A percentile compares a stretch with the other conserved stretches of the same genome.
Evolutionary conservation across 1,140 invertebrate species (phyloP).

Genomic region (Neodiprion virginianus): DNA sequence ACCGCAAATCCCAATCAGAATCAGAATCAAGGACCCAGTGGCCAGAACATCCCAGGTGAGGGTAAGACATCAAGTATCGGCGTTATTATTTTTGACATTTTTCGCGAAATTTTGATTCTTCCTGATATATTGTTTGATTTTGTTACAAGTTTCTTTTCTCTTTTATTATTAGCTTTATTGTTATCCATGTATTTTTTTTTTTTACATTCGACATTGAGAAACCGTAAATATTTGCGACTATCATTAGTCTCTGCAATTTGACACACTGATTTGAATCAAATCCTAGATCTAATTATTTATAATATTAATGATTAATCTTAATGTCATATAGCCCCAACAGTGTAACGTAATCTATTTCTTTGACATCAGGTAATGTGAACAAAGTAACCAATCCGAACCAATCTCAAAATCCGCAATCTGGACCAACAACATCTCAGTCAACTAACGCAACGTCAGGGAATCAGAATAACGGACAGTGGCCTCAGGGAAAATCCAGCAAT

Average conservation of each 20-base stretch:
- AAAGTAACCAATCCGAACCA: constrained; percentile 57
- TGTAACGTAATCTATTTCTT: constrained; percentile 17
- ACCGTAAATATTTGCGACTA: too few species aligned
- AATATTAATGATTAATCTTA: too few species aligned
- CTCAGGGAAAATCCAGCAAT: constrained; percentile 59
- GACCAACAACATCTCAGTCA: constrained; percentile 55
- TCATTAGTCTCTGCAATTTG: too few species aligned
- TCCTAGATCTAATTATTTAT: too few species aligned
- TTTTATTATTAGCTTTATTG: constrained; percentile 10
- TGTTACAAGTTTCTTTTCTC: constrained; percentile 8
- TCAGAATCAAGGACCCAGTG: constrained; percentile 54
- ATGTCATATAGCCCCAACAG: too few species aligned
- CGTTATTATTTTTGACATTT: constrained; percentile 9
- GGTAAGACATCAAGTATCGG: constrained; percentile 15
- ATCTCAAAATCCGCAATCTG: constrained; percentile 56
- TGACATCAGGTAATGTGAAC: constrained; percentile 47
- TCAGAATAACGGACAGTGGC: constrained; percentile 56
- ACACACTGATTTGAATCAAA: too few species aligned
- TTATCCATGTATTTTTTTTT: constrained; percentile 12
- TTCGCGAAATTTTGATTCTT: neutral
- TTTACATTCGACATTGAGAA: neutral
- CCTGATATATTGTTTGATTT: neutral
- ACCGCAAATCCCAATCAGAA: constrained; percentile 56
- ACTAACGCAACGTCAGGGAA: constrained; percentile 50
- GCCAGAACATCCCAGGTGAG: constrained; percentile 51